Percentiles rank a stretch among this genome's conserved stretches.
Evolutionary conservation across 1,140 invertebrate genomes (phyloP).

Genomic region (Cardiocondyla obscurior): DNA sequence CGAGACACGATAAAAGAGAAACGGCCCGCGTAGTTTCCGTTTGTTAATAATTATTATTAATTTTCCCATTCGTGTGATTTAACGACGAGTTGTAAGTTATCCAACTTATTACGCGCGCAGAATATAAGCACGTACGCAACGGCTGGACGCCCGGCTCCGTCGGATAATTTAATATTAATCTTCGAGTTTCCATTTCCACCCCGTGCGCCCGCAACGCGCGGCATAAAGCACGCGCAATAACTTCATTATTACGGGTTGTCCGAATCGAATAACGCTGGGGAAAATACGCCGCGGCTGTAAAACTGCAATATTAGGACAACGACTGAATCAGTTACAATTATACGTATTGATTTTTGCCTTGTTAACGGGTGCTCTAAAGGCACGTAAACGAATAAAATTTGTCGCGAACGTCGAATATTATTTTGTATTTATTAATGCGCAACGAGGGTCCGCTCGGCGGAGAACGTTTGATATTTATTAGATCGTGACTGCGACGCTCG

Average conservation of each 20-base stretch:
- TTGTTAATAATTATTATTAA: constrained; percentile 17
- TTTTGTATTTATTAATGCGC: constrained; percentile 39
- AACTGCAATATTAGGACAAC: neutral
- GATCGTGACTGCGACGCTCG: neutral
- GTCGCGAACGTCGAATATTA: neutral
- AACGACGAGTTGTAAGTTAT: neutral
- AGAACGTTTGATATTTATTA: constrained; percentile 56
- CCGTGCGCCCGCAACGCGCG: neutral
- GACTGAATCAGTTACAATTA: neutral
- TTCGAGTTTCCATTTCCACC: neutral
- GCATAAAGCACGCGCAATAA: neutral
- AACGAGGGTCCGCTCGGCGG: neutral
- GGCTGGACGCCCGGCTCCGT: neutral
- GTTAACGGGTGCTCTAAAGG: neutral
- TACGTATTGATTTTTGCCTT: neutral
- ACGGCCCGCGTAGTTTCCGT: too few relatives aligned
- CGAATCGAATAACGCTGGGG: constrained; percentile 2
- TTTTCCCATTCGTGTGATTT: neutral
- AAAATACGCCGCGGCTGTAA: neutral
- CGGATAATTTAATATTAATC: constrained; percentile 37
- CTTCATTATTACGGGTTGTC: neutral
- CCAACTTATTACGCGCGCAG: neutral
- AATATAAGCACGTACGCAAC: neutral
- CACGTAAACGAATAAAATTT: constrained; percentile 15
- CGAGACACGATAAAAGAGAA: neutral